Percentiles rank a stretch among this genome's conserved stretches.
phyloP scores from a whole-genome alignment of 2,888 invertebrate species.

The Chloroclysta siterata region DNA sequence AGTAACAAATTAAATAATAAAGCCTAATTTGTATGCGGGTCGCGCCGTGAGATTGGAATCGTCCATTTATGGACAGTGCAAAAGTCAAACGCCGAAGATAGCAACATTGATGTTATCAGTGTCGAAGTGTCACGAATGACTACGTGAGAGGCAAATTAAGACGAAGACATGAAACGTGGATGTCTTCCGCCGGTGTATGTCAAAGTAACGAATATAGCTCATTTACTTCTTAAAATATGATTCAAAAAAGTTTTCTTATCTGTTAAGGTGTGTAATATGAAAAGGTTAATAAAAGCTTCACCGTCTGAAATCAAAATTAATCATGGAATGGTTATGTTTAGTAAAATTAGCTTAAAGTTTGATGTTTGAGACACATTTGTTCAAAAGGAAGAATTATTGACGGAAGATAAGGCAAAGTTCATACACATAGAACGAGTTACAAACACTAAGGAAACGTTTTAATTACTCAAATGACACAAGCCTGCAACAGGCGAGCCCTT shows the following conservation, averaged over 20 bases:
- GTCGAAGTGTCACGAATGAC: slow-evolving; percentile 37
- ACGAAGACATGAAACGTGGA: slow-evolving; percentile 20
- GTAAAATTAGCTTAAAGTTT: background rate
- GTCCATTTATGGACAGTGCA: slow-evolving; percentile 51
- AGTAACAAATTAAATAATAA: slow-evolving; percentile 77
- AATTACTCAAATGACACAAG: slow-evolving; percentile 66
- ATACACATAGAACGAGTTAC: slow-evolving; percentile 38
- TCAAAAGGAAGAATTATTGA: slow-evolving; percentile 32
- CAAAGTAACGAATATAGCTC: slow-evolving; percentile 18
- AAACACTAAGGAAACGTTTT: slow-evolving; percentile 51
- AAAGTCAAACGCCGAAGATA: slow-evolving; percentile 49
- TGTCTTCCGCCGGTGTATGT: slow-evolving; percentile 24
- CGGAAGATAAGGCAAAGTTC: slow-evolving; percentile 37
- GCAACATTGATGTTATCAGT: slow-evolving; percentile 39
- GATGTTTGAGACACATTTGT: slow-evolving; percentile 9
- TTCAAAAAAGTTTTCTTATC: background rate
- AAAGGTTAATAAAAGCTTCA: background rate
- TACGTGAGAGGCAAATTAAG: slow-evolving; percentile 31
- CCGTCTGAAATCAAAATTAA: background rate
- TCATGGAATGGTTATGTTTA: background rate
- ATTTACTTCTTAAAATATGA: slow-evolving; percentile 5
- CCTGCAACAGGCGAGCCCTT: slow-evolving; percentile 40
- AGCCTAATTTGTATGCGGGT: slow-evolving; percentile 70
- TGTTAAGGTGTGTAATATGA: background rate
- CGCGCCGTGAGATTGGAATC: slow-evolving; percentile 59